Evolutionary conservation across 1,140 invertebrate species (phyloP).

Genomic region (Papilio polytes): DNA sequence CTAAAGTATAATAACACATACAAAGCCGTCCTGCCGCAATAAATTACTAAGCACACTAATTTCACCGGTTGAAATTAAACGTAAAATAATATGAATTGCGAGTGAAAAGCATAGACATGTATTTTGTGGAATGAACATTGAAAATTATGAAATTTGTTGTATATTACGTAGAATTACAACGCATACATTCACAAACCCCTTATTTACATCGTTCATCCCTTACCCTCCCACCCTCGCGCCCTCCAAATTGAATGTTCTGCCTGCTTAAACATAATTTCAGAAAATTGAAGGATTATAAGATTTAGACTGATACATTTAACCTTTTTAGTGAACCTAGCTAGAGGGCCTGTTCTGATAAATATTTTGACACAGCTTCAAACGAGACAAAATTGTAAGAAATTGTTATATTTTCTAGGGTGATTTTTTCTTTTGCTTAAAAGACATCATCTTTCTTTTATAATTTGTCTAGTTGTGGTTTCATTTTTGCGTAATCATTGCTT

Average conservation of each 20-base stretch:
- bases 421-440: not conserved
- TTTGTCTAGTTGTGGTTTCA: no score
- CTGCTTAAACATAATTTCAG: constrained; percentile 23
- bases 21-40: not conserved
- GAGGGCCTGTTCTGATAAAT: not conserved
- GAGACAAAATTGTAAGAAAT: not conserved
- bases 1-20: constrained; percentile 4
- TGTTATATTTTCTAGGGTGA: not conserved
- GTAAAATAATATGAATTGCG: not conserved
- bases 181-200: not conserved
- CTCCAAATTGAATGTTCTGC: constrained; percentile 14
- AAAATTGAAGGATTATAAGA: constrained; percentile 26
- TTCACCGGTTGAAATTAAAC: constrained; percentile 16
- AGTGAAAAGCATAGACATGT: not conserved
- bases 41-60: constrained; percentile 24
- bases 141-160: constrained; percentile 24
- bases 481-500: no score
- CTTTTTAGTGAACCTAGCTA: constrained; percentile 14
- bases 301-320: constrained; percentile 21
- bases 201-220: constrained; percentile 17
- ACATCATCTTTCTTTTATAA: not conserved
- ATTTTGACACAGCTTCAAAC: not conserved
- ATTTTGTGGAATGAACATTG: constrained; percentile 10
- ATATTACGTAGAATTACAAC: not conserved
- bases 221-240: not conserved